Evolutionary conservation across 1,140 invertebrate species (phyloP).

Genomic region (Diplogasteroides magnus): DNA sequence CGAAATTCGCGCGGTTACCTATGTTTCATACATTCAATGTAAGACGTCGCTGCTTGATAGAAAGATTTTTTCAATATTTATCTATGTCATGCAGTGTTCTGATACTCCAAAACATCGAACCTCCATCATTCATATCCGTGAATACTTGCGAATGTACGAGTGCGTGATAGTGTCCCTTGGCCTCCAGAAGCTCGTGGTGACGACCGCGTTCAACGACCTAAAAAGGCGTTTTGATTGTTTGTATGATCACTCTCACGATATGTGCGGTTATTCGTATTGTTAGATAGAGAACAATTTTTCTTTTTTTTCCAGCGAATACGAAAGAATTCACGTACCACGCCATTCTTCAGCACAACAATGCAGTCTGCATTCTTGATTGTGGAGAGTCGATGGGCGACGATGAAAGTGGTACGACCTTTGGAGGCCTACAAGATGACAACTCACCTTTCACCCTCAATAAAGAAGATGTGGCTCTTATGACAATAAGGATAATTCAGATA

Average conservation of each 20-base stretch:
- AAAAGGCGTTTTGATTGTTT: no score
- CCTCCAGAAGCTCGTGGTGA: slow-evolving; percentile 59
- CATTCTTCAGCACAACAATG: slow-evolving; percentile 56
- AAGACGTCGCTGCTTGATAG: no score
- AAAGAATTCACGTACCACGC: slow-evolving; percentile 25
- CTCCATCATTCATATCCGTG: slow-evolving; percentile 7
- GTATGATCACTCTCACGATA: no score
- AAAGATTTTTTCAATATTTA: not conserved
- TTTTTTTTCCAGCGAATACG: not conserved
- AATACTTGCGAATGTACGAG: slow-evolving; percentile 63
- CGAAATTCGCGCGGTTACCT: no score
- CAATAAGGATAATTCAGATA: no score
- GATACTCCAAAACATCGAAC: not conserved
- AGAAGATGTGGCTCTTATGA: slow-evolving; percentile 5
- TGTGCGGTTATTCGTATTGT: not conserved
- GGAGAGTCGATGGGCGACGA: slow-evolving; percentile 66
- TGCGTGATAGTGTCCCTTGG: slow-evolving; percentile 57
- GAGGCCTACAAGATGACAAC: slow-evolving; percentile 25
- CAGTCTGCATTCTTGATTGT: slow-evolving; percentile 69
- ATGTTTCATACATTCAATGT: no score
- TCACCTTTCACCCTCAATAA: not conserved
- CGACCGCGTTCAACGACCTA: slow-evolving; percentile 48
- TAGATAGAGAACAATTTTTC: not conserved
- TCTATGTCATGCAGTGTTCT: not conserved
- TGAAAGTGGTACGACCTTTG: slow-evolving; percentile 66